phyloP scores from a whole-genome alignment of 2,888 invertebrate genomes.

The Diarsia mendica region DNA sequence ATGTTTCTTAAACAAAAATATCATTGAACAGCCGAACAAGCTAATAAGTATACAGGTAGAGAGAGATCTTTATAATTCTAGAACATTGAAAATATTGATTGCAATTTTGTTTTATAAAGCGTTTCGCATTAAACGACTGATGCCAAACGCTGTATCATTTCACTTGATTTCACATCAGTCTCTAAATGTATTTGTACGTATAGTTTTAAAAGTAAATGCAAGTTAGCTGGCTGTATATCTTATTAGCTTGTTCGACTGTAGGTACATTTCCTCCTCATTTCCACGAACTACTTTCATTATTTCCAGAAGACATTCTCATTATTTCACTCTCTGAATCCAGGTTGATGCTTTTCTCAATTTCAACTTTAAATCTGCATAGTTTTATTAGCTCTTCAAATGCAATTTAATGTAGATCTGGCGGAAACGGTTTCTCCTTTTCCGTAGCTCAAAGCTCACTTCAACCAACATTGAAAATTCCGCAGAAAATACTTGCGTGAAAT shows the following conservation, averaged over 20 bases:
- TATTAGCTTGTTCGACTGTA: too few species aligned
- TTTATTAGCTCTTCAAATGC: slow-evolving; percentile 68
- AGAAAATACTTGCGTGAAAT: slow-evolving; percentile 29
- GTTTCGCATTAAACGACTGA: too few species aligned
- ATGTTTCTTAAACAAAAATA: slow-evolving; percentile 19
- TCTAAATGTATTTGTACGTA: too few species aligned
- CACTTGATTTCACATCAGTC: too few species aligned
- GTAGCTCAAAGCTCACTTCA: slow-evolving; percentile 66
- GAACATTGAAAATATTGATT: too few species aligned
- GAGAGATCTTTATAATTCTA: too few species aligned
- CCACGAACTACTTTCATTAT: slow-evolving; percentile 42
- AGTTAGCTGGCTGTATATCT: too few species aligned
- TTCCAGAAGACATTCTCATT: slow-evolving; percentile 29
- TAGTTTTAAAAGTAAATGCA: too few species aligned
- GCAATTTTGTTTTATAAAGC: too few species aligned
- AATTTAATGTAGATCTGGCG: slow-evolving; percentile 67
- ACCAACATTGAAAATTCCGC: slow-evolving; percentile 68
- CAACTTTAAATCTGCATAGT: slow-evolving; percentile 55
- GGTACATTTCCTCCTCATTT: not conserved
- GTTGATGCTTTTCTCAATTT: slow-evolving; percentile 54
- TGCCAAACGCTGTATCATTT: too few species aligned
- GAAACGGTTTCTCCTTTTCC: slow-evolving; percentile 53
- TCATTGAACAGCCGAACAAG: too few species aligned
- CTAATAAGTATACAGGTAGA: too few species aligned
- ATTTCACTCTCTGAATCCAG: slow-evolving; percentile 28